Evolutionary conservation across 2,113 vertebrate genomes (phyloP), one percentile per base, ranked within the genome.

Genomic region (Lepisosteus oculatus): DNA sequence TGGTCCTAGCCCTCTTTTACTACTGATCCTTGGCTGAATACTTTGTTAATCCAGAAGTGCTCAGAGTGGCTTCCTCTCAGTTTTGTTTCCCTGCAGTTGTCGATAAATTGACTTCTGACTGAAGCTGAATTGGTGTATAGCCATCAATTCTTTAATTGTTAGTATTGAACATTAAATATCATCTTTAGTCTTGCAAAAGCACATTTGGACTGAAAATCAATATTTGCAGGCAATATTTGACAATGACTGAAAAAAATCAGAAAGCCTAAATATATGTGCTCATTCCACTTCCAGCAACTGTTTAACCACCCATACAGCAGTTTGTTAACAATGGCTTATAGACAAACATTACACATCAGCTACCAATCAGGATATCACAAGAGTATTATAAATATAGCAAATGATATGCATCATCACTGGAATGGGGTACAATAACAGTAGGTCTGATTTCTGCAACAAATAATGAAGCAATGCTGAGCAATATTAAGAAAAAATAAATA

Each of bases 171-270:
- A 13, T 9, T 14, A 44, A 63, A 57, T 77, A 61, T 74, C 67
- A 54, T 68, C 72, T 79, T 72, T 71, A 77, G 72, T 80, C 65
- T 77, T 59, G 66, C 63, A 42, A 67, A 68, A 44, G 63, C 70
- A 56, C 11, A 51, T 5, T 47, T 3, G 8, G 72, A 78, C 77
- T 77, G 77, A 69, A 82, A 82, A 80, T 82, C 78, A 41, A 80
- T 79, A 64, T 51, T 6, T 51, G 56, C 3, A 8, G 12, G 61
- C 67, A 76, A 71, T 44, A 15, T 68, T 17, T 63, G 42, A 65
- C 62, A 77, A 80, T 76, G 70, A 75, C 72, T 56, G 75, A 47
- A 68, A 73, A 77, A 59, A 78, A 81, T 72, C 70, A 63, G 69
- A 65, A 71, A 61, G 43, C 55, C 44, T 66, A 45, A 72, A 72